Conservation (phyloP, 2,113 vertebrate genomes). For the human (Homo sapiens) region DNA sequence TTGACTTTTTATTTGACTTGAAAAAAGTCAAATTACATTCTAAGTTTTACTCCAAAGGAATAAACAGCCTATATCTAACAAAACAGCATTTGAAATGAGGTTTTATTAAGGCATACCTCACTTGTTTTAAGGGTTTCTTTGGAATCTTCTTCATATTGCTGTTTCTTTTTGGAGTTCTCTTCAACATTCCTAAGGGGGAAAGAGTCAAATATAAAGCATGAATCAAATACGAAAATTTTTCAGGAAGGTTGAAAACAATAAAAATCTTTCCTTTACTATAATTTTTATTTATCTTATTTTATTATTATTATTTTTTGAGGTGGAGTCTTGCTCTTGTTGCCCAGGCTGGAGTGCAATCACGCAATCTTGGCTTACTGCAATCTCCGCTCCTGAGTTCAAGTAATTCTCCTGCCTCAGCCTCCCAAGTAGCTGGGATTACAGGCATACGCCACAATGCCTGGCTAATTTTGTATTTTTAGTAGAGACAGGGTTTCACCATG, state of each 20-base stretch:
- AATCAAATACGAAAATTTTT: constrained; percentile 11
- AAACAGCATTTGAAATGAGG: background rate
- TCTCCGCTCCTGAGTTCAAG: too few relatives aligned
- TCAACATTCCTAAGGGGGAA: constrained; percentile 79
- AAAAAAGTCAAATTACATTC: background rate
- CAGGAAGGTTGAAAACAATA: background rate
- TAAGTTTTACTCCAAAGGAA: background rate
- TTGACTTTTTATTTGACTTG: background rate
- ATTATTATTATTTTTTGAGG: too few relatives aligned
- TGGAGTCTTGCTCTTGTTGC: too few relatives aligned
- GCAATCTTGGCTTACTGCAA: too few relatives aligned
- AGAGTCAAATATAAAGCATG: background rate
- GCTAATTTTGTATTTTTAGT: too few relatives aligned
- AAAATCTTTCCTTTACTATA: background rate
- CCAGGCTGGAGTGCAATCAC: too few relatives aligned
- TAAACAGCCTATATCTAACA: background rate
- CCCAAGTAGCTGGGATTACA: too few relatives aligned
- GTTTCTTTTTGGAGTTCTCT: constrained; percentile 88
- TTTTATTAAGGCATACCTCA: constrained; percentile 81
- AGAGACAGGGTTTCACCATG: too few relatives aligned
- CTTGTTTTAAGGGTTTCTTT: constrained; percentile 85
- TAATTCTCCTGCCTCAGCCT: too few relatives aligned
- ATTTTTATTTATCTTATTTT: background rate
- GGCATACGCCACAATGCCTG: too few relatives aligned
- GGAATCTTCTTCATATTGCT: constrained; percentile 85